Evolutionary conservation across 2,113 vertebrate genomes (phyloP).

Genomic region (Zosterops japonicus): DNA sequence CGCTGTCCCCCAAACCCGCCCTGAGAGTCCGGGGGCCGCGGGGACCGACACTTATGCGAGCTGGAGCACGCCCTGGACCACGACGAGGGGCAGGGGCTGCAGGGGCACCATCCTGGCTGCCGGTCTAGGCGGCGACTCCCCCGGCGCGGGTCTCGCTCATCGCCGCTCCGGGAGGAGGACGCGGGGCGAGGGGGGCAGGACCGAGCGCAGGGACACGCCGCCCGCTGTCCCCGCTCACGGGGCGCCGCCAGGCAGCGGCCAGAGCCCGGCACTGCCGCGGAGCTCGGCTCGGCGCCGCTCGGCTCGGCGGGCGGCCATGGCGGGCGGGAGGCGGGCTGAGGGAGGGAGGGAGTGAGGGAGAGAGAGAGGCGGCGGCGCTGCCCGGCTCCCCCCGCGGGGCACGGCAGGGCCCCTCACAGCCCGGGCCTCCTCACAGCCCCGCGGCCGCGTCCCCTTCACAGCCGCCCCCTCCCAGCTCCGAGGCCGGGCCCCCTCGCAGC

Average conservation of each 20-base stretch:
- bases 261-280: neutral
- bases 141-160: conserved; percentile 69
- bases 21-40: neutral
- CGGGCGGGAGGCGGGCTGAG: too few species aligned
- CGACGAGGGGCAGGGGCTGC: conserved; percentile 78
- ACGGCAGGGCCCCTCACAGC: too few species aligned
- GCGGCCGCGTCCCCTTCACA: too few species aligned
- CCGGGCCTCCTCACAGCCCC: too few species aligned
- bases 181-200: neutral
- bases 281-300: too few species aligned
- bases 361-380: too few species aligned
- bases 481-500: too few species aligned
- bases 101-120: conserved; percentile 84
- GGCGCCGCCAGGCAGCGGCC: conserved; percentile 9
- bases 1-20: neutral
- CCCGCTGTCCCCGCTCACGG: conserved; percentile 26
- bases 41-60: conserved; percentile 82
- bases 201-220: conserved; percentile 31
- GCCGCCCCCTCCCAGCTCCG: too few species aligned
- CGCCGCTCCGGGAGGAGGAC: conserved; percentile 13
- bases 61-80: conserved; percentile 85
- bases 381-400: too few species aligned
- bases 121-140: conserved; percentile 73
- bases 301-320: too few species aligned
- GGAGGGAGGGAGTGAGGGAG: too few species aligned